Evolutionary conservation across 2,888 invertebrate species (phyloP), one percentile per base, ranked within the genome.

Genomic region (Amorpha juglandis): DNA sequence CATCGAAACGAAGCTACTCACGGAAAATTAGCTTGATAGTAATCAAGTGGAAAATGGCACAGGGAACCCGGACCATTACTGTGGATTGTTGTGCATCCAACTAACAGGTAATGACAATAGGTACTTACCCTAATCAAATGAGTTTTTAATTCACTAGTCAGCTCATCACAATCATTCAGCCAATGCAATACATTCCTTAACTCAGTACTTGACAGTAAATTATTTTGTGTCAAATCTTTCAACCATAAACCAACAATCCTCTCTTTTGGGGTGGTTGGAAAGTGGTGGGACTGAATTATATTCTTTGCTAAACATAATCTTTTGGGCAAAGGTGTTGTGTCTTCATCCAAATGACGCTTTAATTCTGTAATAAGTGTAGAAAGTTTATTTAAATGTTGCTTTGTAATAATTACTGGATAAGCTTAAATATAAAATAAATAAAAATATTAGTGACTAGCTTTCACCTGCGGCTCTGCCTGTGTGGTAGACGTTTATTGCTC

Each of bases 261-360:
- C 69, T 94, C 94, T 74, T 94, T 94, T 0, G 91, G 89, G 3
- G 88, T 84, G 0, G 92, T 80, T 0, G 94, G 90, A 53, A 94
- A 87, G 73, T 94, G 91, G 14, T 90, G 81, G 0, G 93, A 91
- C 11, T 84, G 81, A 3, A 94, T 89, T 1, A 92, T 87, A 80
- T 94, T 94, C 73, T 91, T 93, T 0, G 94, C 94, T 0, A 95
- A 81, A 71, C 94, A 93, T 1, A 94, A 81, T 8, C 95, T 87
- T 74, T 95, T 95, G 0, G 92, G 75, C 7, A 94, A 68, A 0
- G 94, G 90, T 65, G 88, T 90, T 4, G 81, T 75, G 0, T 84
- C 82, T 69, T 92, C 86, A 0, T 91, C 87, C 6, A 94, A 75
- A 0, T 90, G 85, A 0, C 91, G 88, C 73, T 94, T 93, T 52